phyloP scores from a whole-genome alignment of 2,888 invertebrate species.

The Onchidella celtica region DNA sequence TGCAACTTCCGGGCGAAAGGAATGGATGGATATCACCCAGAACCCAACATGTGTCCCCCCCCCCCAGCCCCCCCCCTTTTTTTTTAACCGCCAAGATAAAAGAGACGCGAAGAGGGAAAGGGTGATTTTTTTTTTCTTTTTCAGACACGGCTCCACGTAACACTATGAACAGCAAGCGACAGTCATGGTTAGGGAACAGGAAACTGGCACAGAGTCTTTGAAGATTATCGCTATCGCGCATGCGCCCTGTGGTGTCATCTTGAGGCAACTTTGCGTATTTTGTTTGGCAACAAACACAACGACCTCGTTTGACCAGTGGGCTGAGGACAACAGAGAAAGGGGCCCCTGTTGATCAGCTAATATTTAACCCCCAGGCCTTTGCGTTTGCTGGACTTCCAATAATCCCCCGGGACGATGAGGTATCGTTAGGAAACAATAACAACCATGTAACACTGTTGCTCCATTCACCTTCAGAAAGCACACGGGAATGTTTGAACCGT shows the following conservation, averaged over 20 bases:
- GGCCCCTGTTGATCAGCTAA: constrained; percentile 16
- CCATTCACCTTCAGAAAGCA: background rate
- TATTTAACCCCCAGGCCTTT: constrained; percentile 13
- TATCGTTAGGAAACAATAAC: constrained; percentile 12
- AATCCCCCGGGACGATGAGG: constrained; percentile 16
- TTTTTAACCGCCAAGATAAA: too few species aligned
- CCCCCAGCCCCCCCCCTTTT: too few species aligned
- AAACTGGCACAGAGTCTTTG: background rate
- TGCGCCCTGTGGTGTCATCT: background rate
- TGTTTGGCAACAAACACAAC: constrained; percentile 27
- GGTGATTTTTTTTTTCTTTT: too few species aligned
- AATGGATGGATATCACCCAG: background rate
- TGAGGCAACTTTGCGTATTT: constrained; percentile 10
- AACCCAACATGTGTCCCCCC: background rate
- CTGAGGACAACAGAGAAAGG: constrained; percentile 27
- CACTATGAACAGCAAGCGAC: background rate
- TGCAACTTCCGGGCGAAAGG: background rate
- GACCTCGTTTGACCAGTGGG: constrained; percentile 10
- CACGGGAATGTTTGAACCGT: background rate
- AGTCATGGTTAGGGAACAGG: background rate
- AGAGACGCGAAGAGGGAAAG: too few species aligned
- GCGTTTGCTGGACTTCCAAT: constrained; percentile 8
- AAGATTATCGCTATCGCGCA: constrained; percentile 3
- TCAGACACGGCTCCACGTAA: background rate
- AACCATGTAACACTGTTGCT: constrained; percentile 14